Evolutionary conservation across 2,888 invertebrate genomes (phyloP).

Genomic region (Epicampocera succincta): DNA sequence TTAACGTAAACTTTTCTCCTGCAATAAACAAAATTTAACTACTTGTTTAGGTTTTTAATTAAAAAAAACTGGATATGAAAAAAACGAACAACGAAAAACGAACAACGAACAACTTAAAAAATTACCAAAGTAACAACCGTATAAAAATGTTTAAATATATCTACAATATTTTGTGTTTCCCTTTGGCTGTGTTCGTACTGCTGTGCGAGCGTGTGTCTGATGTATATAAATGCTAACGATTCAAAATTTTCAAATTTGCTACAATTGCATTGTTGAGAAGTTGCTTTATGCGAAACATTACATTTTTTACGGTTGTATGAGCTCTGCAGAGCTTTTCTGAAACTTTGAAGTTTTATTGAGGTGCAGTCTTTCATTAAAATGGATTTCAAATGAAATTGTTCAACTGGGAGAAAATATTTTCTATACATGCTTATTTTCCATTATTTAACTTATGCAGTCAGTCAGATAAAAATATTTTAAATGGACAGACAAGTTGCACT

Average conservation of each 20-base stretch:
- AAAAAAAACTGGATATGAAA: no score
- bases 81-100: no score
- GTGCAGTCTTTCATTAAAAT: constrained; percentile 58
- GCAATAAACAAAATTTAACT: no score
- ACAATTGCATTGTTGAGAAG: constrained; percentile 25
- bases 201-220: neutral
- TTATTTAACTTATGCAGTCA: constrained; percentile 48
- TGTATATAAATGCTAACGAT: neutral
- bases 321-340: constrained; percentile 42
- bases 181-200: neutral
- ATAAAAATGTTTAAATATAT: constrained; percentile 35
- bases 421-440: constrained; percentile 27
- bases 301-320: constrained; percentile 35
- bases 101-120: no score
- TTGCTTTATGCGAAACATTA: constrained; percentile 32
- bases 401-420: constrained; percentile 55
- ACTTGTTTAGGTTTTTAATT: no score
- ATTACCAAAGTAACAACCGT: no score
- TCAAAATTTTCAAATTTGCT: constrained; percentile 12
- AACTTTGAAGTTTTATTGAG: constrained; percentile 59
- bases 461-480: constrained; percentile 11
- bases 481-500: constrained; percentile 27
- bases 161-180: neutral
- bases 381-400: constrained; percentile 54
- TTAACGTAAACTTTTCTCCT: no score